phyloP scores from a whole-genome alignment of 2,888 invertebrate genomes.

The Brachyptera risi region DNA sequence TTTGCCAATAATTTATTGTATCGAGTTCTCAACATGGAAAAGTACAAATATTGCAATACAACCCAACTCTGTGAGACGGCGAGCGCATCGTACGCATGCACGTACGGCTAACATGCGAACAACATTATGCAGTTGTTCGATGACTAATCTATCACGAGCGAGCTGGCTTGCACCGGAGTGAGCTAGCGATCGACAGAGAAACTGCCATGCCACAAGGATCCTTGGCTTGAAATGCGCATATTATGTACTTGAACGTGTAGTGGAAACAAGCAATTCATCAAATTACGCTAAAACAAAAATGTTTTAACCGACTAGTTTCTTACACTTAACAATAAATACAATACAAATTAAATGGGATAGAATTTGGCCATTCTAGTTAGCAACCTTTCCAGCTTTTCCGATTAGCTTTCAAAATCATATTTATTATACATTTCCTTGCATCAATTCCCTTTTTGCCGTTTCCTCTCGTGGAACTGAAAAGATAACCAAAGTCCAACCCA shows the following conservation, averaged over 20 bases:
- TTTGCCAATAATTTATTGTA: constrained; percentile 52
- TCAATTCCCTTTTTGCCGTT: constrained; percentile 28
- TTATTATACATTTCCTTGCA: constrained; percentile 32
- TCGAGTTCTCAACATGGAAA: constrained; percentile 58
- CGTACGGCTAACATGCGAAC: too few species aligned
- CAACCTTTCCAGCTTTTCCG: constrained; percentile 34
- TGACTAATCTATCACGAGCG: too few species aligned
- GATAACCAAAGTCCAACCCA: constrained; percentile 39
- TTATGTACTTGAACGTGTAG: constrained; percentile 31
- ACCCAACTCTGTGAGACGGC: constrained; percentile 39
- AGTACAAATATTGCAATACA: constrained; percentile 60
- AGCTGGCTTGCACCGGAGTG: too few species aligned
- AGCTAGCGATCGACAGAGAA: too few species aligned
- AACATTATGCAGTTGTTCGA: too few species aligned
- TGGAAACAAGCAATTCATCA: constrained; percentile 32
- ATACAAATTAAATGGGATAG: constrained; percentile 36
- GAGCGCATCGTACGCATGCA: too few species aligned
- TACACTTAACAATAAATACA: constrained; percentile 35
- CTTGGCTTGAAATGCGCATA: constrained; percentile 36
- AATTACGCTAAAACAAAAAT: constrained; percentile 32
- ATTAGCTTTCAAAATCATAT: constrained; percentile 32
- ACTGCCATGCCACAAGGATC: too few species aligned
- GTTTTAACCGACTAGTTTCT: constrained; percentile 33
- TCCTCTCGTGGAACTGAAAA: constrained; percentile 34
- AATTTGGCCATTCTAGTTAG: constrained; percentile 37